Evolutionary conservation across 2,113 vertebrate species (phyloP), one percentile per base, ranked within the genome.

Genomic region (Strix aluco): DNA sequence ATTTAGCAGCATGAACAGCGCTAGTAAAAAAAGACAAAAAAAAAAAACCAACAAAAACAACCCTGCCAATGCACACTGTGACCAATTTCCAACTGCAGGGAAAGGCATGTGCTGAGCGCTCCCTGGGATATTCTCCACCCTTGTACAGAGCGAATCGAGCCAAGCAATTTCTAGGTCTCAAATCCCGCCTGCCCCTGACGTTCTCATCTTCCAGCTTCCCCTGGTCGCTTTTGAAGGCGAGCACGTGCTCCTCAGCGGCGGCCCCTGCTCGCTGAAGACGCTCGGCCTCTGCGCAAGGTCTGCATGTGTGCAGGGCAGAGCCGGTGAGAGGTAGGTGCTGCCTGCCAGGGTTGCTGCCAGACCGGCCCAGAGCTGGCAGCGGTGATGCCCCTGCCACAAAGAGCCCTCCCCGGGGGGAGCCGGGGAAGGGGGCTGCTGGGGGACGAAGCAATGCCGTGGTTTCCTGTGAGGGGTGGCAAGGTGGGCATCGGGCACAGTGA

Each of bases 81-180:
- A 93, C 92, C 83, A 10, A 61, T 67, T 94, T 94, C 90, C 81
- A 96, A 92, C 66, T 54, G 92, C 16, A 16, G 90, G 87, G 93
- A 95, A 95, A 96, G 90, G 93, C 95, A 97, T 94, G 93, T 62
- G 81, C 93, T 29, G 87, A 97, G 74, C 3, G 0, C 36, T 97
- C 95, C 90, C 94, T 55, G 81, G 93, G 90, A 95, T 95, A 73
- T 95, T 96, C 96, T 96, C 95, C 93, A 96, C 96, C 95, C 96
- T 96, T 65, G 77, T 6, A 66, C 89, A 82, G 81, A 85, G 90
- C 94, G 5, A 94, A 73, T 49, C 0, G 65, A 96, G 94, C 94
- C 94, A 96, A 94, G 83, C 91, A 87, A 96, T 96, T 87, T 85
- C 88, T 82, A 74, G 83, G 77, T 84, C 94, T 96, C 94, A 94